Percentiles rank a stretch among this genome's conserved stretches.
Evolutionary conservation across 1,140 invertebrate species (phyloP).

Genomic region (Goniozus legneri): DNA sequence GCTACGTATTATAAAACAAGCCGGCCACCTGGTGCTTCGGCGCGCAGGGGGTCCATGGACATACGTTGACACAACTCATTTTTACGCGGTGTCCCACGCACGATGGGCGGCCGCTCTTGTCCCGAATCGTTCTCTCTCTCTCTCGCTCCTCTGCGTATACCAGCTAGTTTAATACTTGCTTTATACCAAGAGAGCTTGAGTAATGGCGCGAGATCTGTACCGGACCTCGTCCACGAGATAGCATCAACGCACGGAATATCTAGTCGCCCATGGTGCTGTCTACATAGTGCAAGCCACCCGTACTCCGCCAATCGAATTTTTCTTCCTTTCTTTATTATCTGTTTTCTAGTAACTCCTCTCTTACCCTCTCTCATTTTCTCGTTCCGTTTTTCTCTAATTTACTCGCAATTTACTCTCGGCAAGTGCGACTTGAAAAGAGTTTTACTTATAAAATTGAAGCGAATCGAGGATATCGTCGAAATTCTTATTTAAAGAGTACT

Average conservation of each 20-base stretch:
- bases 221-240: slow-evolving; percentile 28
- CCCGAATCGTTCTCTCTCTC: slow-evolving; percentile 12
- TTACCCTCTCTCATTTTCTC: too few relatives aligned
- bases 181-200: slow-evolving; percentile 21
- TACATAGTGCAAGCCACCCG: too few relatives aligned
- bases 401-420: too few relatives aligned
- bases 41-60: slow-evolving; percentile 30
- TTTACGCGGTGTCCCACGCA: slow-evolving; percentile 49
- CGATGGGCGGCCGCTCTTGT: slow-evolving; percentile 42
- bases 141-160: slow-evolving; percentile 21
- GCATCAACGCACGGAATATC: slow-evolving; percentile 20
- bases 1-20: slow-evolving; percentile 40
- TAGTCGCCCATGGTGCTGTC: slow-evolving; percentile 24
- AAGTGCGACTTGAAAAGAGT: too few relatives aligned
- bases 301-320: too few relatives aligned
- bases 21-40: slow-evolving; percentile 38
- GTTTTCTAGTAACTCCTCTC: too few relatives aligned
- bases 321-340: too few relatives aligned
- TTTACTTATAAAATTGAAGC: too few relatives aligned
- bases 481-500: too few relatives aligned
- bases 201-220: slow-evolving; percentile 46
- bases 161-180: slow-evolving; percentile 14
- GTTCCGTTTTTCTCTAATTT: too few relatives aligned
- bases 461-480: too few relatives aligned
- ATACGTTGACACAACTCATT: slow-evolving; percentile 52